These are phyloP conservation scores for Reinhardtius hippoglossoides DNA, from an alignment of 2,113 vertebrate species.

Conservation along the genomic window DNA sequence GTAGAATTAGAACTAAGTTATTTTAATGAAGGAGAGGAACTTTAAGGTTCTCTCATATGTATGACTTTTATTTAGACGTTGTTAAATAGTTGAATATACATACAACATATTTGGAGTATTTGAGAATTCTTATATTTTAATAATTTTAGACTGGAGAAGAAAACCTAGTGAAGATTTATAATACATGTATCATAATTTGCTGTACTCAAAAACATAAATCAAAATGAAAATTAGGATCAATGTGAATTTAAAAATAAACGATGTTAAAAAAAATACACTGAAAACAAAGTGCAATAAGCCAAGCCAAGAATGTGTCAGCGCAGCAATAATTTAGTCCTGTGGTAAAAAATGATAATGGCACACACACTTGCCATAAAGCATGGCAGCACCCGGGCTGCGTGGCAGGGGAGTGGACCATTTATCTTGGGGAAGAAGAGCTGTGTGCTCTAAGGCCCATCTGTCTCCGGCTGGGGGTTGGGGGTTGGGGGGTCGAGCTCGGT, in stretches of 20 bases:
- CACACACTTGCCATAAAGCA: constrained; percentile 54
- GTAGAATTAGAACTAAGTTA: too few relatives aligned
- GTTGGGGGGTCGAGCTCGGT: constrained; percentile 72
- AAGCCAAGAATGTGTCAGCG: constrained; percentile 38
- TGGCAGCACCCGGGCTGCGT: constrained; percentile 35
- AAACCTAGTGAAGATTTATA: neutral
- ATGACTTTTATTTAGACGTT: too few relatives aligned
- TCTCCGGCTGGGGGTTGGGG: constrained; percentile 57
- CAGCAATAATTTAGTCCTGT: constrained; percentile 20
- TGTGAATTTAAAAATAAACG: constrained; percentile 1
- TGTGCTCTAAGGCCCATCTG: constrained; percentile 68
- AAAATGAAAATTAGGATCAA: neutral
- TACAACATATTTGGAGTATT: neutral
- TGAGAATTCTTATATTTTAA: neutral
- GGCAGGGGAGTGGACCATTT: constrained; percentile 66
- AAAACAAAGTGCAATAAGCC: constrained; percentile 14
- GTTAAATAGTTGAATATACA: too few relatives aligned
- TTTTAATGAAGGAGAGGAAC: too few relatives aligned
- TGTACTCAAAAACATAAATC: neutral
- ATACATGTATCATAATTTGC: neutral
- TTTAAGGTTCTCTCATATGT: too few relatives aligned
- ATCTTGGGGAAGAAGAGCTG: constrained; percentile 65
- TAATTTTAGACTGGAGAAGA: neutral
- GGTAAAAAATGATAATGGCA: constrained; percentile 43
- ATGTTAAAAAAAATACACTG: neutral